Evolutionary conservation across 2,888 invertebrate genomes (phyloP).

Genomic region (Drosophila neotestacea): DNA sequence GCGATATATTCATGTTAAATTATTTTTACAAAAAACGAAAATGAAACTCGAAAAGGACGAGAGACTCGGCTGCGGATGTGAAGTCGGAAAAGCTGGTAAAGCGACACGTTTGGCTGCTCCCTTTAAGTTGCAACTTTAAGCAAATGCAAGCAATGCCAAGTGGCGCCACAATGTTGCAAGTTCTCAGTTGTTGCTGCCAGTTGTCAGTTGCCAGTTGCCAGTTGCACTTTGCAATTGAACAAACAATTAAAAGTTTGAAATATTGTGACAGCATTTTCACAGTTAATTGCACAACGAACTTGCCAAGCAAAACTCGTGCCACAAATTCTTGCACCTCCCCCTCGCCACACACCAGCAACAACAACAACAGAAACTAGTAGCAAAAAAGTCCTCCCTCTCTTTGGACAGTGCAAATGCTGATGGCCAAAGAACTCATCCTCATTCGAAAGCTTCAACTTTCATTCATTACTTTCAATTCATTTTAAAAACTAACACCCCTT

Average conservation of each 20-base stretch:
- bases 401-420: slow-evolving; percentile 4
- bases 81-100: neutral
- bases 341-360: neutral
- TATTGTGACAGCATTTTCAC: slow-evolving; percentile 77
- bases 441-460: slow-evolving; percentile 28
- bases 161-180: slow-evolving; percentile 41
- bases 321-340: neutral
- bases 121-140: slow-evolving; percentile 33
- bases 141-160: slow-evolving; percentile 18
- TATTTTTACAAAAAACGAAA: slow-evolving; percentile 55
- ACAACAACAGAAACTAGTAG: no score
- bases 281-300: slow-evolving; percentile 66
- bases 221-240: slow-evolving; percentile 66
- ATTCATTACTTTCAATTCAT: slow-evolving; percentile 62
- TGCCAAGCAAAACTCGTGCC: slow-evolving; percentile 9
- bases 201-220: slow-evolving; percentile 13
- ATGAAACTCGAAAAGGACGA: neutral
- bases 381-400: neutral
- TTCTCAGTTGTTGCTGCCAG: neutral
- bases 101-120: slow-evolving; percentile 13
- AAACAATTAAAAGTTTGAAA: slow-evolving; percentile 79
- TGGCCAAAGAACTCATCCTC: slow-evolving; percentile 2
- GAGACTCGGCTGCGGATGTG: no score
- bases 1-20: slow-evolving; percentile 81
- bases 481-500: slow-evolving; percentile 30